These are phyloP conservation scores for Mareca penelope DNA, from an alignment of 2,797 vertebrate genomes.

Conservation along the genomic window DNA sequence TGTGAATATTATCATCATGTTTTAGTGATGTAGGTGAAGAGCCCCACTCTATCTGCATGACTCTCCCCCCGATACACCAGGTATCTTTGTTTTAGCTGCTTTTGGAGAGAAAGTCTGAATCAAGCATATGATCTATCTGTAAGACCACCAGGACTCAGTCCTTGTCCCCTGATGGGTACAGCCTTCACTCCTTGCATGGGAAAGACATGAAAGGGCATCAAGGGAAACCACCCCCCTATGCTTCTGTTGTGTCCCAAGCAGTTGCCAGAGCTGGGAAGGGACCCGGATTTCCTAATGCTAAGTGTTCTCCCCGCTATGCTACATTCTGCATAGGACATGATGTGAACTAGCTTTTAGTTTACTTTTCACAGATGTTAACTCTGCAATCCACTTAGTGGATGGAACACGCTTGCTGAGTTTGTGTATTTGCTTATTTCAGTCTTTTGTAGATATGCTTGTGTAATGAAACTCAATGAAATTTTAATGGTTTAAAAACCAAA, in stretches of 20 bases:
- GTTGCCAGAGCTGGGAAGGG: not conserved
- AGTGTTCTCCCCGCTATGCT: not conserved
- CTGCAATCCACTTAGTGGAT: not conserved
- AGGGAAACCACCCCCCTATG: not conserved
- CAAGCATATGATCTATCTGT: not conserved
- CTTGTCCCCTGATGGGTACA: too few relatives aligned
- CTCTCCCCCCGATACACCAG: not conserved
- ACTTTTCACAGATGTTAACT: not conserved
- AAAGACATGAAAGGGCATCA: not conserved
- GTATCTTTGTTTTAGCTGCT: not conserved
- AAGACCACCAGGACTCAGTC: not conserved
- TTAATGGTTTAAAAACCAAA: not conserved
- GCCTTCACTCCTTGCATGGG: not conserved
- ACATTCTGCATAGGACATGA: rapidly evolving
- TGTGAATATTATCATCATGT: not conserved
- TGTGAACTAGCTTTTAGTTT: not conserved
- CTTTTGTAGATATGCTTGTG: not conserved
- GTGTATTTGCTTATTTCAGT: not conserved
- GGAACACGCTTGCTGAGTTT: not conserved
- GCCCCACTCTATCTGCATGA: not conserved
- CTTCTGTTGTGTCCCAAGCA: not conserved
- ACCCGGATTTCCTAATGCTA: not conserved
- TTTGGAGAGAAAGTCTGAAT: not conserved
- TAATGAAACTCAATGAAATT: conserved; percentile 37
- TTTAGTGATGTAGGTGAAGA: not conserved